Evolutionary conservation across 2,888 invertebrate genomes (phyloP).

Genomic region (Corbicula japonica): DNA sequence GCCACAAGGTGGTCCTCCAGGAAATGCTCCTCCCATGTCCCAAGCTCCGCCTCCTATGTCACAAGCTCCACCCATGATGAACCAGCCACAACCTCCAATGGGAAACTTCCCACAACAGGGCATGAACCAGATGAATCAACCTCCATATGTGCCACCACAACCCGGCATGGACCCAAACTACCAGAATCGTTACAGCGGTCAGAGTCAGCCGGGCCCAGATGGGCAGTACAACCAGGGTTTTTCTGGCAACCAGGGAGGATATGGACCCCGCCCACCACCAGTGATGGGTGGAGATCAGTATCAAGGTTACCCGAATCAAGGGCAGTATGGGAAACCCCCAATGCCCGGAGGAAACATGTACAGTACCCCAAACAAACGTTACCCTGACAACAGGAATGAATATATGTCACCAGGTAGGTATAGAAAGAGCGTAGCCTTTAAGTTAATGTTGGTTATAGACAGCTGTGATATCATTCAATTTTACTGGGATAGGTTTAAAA

Average conservation of each 20-base stretch:
- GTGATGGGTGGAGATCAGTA: conserved; percentile 72
- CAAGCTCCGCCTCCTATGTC: conserved; percentile 26
- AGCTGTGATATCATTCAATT: too few species aligned
- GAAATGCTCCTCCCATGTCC: conserved; percentile 3
- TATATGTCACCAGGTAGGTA: conserved; percentile 71
- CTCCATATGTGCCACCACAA: conserved; percentile 19
- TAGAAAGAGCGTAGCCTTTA: too few species aligned
- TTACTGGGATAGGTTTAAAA: too few species aligned
- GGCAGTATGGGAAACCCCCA: conserved; percentile 69
- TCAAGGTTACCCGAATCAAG: conserved; percentile 67
- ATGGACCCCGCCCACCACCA: conserved; percentile 55
- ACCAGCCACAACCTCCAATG: conserved; percentile 29
- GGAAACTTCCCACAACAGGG: conserved; percentile 50
- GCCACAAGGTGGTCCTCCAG: conserved; percentile 28
- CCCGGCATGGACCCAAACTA: conserved; percentile 38
- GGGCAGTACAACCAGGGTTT: conserved; percentile 47
- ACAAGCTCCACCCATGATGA: conserved; percentile 31
- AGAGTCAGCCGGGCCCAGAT: conserved; percentile 47
- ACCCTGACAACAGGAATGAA: conserved; percentile 70
- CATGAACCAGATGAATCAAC: conserved; percentile 29
- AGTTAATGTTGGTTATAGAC: too few species aligned
- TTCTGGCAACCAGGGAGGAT: conserved; percentile 52
- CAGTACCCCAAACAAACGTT: conserved; percentile 78
- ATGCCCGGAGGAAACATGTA: conserved; percentile 74
- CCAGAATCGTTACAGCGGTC: conserved; percentile 44